Evolutionary conservation across 2,888 invertebrate species (phyloP), one percentile per base, ranked within the genome.

Genomic region (Malthinus seriepunctatus): DNA sequence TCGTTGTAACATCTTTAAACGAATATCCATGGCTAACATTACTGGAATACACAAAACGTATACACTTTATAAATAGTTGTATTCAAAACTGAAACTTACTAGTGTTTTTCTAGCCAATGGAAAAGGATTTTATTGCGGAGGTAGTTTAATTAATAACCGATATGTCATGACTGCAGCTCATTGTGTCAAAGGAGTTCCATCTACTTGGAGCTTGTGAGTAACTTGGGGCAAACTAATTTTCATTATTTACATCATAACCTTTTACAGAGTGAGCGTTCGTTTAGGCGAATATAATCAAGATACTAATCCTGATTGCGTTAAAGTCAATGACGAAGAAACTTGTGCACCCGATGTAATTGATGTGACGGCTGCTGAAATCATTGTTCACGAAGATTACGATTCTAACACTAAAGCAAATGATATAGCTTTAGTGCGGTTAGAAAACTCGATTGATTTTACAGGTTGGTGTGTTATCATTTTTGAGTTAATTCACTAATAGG

Each of bases 151-250:
- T 67, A 85, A 82, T 50, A 78, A 79, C 0, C 82, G 83, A 58
- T 90, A 90, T 69, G 83, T 90, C 4, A 68, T 91, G 48, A 90
- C 91, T 0, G 91, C 90, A 0, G 89, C 87, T 0, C 91, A 91
- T 70, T 91, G 91, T 68, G 79, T 90, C 14, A 86, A 84, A 69
- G 85, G 86, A 56, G 75, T 89, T n/a, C 88, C 88, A 0, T 65
- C 69, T 5, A 79, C 78, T 33, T 89, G 88, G 88, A 81, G 74
- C 63, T 69, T 90, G 83, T 86, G 77, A 83, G 84, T 53, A n/a
- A 2, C 33, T 32, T 32, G 33, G 12, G 9, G 1, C 32, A n/a
- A 38, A 31, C 34, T 47, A 45, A 34, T 42, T 48, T 2, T 32
- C 35, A 23, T 37, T 35, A 35, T 15, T 7, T 3, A 23, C 2